Evolutionary conservation across 2,113 vertebrate species (phyloP), one percentile per base, ranked within the genome.

Genomic region (Sus scrofa): DNA sequence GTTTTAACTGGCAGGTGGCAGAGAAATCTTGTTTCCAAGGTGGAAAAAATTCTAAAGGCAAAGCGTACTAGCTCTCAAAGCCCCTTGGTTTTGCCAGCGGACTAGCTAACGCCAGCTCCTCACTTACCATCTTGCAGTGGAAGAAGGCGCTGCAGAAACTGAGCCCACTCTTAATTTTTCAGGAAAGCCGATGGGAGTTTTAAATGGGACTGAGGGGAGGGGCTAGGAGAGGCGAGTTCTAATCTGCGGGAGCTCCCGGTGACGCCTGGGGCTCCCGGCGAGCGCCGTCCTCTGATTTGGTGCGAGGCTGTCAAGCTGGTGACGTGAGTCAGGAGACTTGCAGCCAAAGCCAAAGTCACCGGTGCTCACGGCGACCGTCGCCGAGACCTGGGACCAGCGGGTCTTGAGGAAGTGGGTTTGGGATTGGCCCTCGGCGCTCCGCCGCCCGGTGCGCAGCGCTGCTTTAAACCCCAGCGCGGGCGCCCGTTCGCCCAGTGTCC

Each of bases 81-180:
- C 68, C 88, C 79, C 92, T 75, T 2, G 62, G 77, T 44, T 97
- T 88, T 74, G 44, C 92, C 95, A 60, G 73, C 6, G 2, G 37
- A 65, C 58, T 56, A n/a, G 91, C 91, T 37, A 62, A 54, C 54
- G 78, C 81, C 87, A 93, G 92, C 84, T 94, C 90, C 96, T 96
- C 96, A 99, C 99, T 99, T 98, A 99, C 99, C 99, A 99, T 99
- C 84, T 94, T 97, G 98, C 84, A 63, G 97, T 93, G 96, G 92
- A 88, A 98, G 96, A 90, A 96, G 96, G 96, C 96, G 98, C 96
- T 97, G 97, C 95, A 97, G 97, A 97, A 96, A 97, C 93, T 94
- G 91, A 97, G 97, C 97, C 88, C 96, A 96, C 92, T 95, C 78
- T 93, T 82, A 39, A 77, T 97, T 98, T 98, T 98, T 93, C 97